These are phyloP conservation scores for Platorchestia sp. DNA, from an alignment of 1,140 invertebrate genomes.

Conservation along the genomic window DNA sequence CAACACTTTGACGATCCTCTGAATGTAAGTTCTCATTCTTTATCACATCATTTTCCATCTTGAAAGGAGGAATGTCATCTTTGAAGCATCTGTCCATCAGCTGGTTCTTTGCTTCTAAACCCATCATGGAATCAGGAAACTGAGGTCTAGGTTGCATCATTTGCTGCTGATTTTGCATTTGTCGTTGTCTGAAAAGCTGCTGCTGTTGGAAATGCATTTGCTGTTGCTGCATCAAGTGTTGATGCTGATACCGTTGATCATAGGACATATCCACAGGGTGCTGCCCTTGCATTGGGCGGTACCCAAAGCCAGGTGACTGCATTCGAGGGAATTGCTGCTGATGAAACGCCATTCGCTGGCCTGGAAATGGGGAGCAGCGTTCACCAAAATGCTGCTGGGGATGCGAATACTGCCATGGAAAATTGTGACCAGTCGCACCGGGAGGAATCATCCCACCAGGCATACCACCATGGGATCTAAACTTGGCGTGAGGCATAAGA, in stretches of 20 bases:
- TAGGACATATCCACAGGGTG: slow-evolving; percentile 22
- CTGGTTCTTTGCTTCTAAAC: background rate
- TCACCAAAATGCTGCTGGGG: slow-evolving; percentile 21
- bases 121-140: slow-evolving; percentile 3
- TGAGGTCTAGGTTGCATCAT: slow-evolving; percentile 33
- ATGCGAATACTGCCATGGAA: slow-evolving; percentile 27
- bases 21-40: background rate
- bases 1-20: background rate
- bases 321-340: slow-evolving; percentile 36
- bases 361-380: background rate
- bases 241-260: slow-evolving; percentile 25
- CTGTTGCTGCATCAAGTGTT: slow-evolving; percentile 19
- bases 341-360: slow-evolving; percentile 42
- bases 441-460: slow-evolving; percentile 34
- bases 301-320: slow-evolving; percentile 18
- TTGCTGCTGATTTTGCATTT: slow-evolving; percentile 19
- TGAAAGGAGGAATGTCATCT: background rate
- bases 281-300: slow-evolving; percentile 13
- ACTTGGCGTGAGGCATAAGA: slow-evolving; percentile 32
- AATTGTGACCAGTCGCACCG: background rate
- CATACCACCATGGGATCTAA: slow-evolving; percentile 8
- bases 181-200: slow-evolving; percentile 34
- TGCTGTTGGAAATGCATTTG: slow-evolving; percentile 50
- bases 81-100: background rate
- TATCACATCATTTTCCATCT: slow-evolving; percentile 12